phyloP scores from a whole-genome alignment of 2,888 invertebrate genomes.

The Synanthedon tipuliformis region DNA sequence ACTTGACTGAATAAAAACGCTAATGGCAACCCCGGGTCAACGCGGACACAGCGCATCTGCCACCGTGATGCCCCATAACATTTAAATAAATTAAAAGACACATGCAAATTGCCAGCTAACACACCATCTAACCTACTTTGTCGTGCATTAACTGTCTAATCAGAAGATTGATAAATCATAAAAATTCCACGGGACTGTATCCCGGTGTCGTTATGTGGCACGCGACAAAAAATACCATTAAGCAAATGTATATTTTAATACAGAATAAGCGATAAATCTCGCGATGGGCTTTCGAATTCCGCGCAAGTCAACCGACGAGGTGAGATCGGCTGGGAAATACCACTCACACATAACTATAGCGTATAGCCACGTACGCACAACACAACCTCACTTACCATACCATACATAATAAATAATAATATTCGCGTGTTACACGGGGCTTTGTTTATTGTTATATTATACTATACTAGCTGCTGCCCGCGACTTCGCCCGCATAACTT shows the following conservation, averaged over 20 bases:
- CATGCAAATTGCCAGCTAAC: conserved; percentile 12
- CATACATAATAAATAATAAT: too few species aligned
- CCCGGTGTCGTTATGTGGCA: conserved; percentile 47
- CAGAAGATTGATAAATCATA: conserved; percentile 43
- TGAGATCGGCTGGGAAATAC: conserved; percentile 69
- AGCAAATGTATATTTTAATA: conserved; percentile 67
- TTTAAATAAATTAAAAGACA: conserved; percentile 8
- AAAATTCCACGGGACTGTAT: conserved; percentile 34
- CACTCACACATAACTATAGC: conserved; percentile 34
- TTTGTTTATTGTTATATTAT: too few species aligned
- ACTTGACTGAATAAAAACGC: conserved; percentile 50
- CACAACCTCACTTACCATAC: conserved; percentile 28
- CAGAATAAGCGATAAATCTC: conserved; percentile 69
- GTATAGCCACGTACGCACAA: conserved; percentile 18
- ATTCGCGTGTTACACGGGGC: conserved; percentile 18
- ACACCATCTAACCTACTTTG: conserved; percentile 14
- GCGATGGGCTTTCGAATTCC: conserved; percentile 69
- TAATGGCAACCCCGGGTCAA: conserved; percentile 44
- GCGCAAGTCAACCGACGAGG: conserved; percentile 64
- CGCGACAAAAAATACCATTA: conserved; percentile 66
- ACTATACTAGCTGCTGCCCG: too few species aligned
- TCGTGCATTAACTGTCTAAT: conserved; percentile 20
- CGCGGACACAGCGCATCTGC: conserved; percentile 15
- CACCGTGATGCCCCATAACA: conserved; percentile 9
- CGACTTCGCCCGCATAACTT: too few species aligned